Evolutionary conservation across 2,113 vertebrate genomes (phyloP).

Genomic region (Trachemys scripta): DNA sequence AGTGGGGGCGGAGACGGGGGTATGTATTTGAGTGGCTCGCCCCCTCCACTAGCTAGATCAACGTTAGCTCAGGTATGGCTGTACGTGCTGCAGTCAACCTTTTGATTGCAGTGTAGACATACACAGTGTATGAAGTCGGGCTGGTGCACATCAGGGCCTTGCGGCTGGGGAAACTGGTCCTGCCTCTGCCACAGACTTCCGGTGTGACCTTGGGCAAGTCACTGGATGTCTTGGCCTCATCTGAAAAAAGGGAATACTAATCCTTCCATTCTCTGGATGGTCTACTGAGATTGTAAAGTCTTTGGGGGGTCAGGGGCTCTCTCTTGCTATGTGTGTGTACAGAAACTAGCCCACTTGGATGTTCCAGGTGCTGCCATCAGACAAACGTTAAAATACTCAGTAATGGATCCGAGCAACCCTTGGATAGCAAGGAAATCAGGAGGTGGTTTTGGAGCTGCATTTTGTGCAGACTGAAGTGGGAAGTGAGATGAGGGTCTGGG

Average conservation of each 20-base stretch:
- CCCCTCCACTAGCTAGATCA: too few relatives aligned
- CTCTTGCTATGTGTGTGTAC: fast-evolving
- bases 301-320: neutral
- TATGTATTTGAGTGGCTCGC: too few relatives aligned
- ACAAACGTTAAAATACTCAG: fast-evolving
- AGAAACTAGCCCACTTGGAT: neutral
- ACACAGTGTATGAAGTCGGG: too few relatives aligned
- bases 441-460: neutral
- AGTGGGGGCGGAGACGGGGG: fast-evolving
- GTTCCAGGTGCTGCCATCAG: neutral
- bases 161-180: too few relatives aligned
- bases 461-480: neutral
- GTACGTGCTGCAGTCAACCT: too few relatives aligned
- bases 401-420: neutral
- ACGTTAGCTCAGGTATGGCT: too few relatives aligned
- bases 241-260: neutral
- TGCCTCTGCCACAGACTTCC: neutral
- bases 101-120: too few relatives aligned
- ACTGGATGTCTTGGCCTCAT: neutral
- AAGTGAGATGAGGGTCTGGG: neutral
- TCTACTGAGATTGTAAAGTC: neutral
- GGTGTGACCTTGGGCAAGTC: neutral
- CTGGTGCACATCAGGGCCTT: too few relatives aligned
- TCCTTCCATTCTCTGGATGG: neutral
- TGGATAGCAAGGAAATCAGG: fast-evolving